Conservation (phyloP, 2,113 vertebrate species). For the Saccopteryx leptura region DNA sequence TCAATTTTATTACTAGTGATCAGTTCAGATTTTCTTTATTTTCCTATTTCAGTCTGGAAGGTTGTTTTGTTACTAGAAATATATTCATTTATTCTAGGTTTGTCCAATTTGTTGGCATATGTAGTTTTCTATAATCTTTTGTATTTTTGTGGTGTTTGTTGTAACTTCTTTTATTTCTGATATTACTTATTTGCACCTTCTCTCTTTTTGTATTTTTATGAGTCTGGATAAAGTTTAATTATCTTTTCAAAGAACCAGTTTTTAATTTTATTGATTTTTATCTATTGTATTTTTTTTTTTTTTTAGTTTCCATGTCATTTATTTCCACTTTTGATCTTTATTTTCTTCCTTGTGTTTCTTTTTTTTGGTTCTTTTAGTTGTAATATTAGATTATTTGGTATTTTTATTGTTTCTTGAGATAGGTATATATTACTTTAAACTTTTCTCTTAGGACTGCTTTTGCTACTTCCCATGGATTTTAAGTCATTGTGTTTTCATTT, state of each 20-base stretch:
- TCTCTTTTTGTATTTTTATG: background rate
- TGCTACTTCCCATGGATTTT: background rate
- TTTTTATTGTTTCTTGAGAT: background rate
- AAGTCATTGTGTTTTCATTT: background rate
- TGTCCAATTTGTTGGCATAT: background rate
- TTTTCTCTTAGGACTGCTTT: background rate
- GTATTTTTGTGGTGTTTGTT: background rate
- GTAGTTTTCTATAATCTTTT: background rate
- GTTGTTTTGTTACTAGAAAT: background rate
- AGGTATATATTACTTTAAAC: background rate
- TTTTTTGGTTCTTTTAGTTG: background rate
- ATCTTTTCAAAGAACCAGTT: background rate
- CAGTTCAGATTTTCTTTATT: background rate
- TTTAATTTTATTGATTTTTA: background rate
- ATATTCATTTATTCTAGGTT: background rate
- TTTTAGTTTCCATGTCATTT: background rate
- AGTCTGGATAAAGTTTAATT: background rate
- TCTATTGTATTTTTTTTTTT: background rate
- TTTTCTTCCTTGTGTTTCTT: background rate
- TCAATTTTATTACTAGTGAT: background rate
- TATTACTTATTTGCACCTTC: background rate
- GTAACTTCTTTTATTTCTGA: background rate
- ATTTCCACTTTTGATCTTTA: background rate
- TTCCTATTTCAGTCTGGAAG: background rate
- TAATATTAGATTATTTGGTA: background rate